phyloP scores from a whole-genome alignment of 2,797 vertebrate species.

The Sebastes oblongus region DNA sequence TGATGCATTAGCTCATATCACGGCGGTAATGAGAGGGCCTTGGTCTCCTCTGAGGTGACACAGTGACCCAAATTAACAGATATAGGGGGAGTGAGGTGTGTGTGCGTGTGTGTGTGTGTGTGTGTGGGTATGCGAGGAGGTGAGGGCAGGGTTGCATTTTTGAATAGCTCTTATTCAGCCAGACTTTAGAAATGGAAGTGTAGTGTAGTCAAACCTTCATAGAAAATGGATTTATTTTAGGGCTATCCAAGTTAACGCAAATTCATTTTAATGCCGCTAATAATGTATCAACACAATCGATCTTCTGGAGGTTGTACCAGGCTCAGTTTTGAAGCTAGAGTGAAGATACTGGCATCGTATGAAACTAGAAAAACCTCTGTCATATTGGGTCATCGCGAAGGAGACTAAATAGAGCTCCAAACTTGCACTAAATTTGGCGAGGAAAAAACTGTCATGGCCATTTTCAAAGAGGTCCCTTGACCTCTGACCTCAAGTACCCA shows the following conservation, averaged over 20 bases:
- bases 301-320: too few relatives aligned
- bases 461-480: too few relatives aligned
- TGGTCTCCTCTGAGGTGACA: conserved; percentile 67
- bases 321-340: too few relatives aligned
- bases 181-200: background rate
- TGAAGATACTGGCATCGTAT: too few relatives aligned
- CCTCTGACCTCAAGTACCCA: too few relatives aligned
- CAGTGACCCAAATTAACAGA: conserved; percentile 75
- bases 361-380: too few relatives aligned
- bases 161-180: background rate
- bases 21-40: conserved; percentile 59
- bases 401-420: too few relatives aligned
- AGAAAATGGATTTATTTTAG: background rate
- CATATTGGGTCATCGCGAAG: fast-evolving
- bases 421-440: too few relatives aligned
- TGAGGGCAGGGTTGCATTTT: background rate
- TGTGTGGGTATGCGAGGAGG: background rate
- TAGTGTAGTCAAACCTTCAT: background rate
- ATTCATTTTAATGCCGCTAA: too few relatives aligned
- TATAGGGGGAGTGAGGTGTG: background rate
- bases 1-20: conserved; percentile 75
- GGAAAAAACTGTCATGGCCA: too few relatives aligned
- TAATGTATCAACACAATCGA: too few relatives aligned
- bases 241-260: too few relatives aligned
- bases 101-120: background rate